Evolutionary conservation across 2,113 vertebrate genomes (phyloP).

Genomic region (Pelecanus crispus): DNA sequence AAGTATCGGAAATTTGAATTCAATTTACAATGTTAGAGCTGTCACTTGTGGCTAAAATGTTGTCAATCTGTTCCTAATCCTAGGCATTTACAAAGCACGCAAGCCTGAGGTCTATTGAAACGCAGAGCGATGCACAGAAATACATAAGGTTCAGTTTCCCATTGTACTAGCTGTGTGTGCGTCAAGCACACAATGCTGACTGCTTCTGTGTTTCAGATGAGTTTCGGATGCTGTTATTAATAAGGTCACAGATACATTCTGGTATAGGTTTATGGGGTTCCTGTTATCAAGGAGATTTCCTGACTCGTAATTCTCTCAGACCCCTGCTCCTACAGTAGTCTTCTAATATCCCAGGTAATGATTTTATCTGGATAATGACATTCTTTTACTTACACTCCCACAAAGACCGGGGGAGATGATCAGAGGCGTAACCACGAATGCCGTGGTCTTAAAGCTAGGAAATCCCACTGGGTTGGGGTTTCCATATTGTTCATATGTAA

Average conservation of each 20-base stretch:
- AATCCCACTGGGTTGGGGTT: not conserved
- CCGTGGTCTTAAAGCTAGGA: not conserved
- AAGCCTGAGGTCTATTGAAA: not conserved
- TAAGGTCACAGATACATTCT: not conserved
- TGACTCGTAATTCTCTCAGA: not conserved
- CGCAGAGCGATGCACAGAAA: not conserved
- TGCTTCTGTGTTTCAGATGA: not conserved
- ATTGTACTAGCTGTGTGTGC: not conserved
- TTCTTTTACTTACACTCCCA: not conserved
- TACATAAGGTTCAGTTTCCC: not conserved
- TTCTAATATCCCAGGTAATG: not conserved
- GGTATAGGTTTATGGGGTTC: not conserved
- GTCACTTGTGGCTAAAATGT: not conserved
- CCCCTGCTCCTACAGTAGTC: not conserved
- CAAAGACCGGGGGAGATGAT: not conserved
- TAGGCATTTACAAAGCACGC: not conserved
- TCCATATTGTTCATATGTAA: not conserved
- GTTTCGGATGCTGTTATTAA: not conserved
- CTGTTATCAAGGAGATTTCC: not conserved
- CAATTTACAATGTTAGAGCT: not conserved
- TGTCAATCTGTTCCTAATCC: not conserved
- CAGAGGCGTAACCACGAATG: accelerated
- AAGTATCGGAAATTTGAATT: not conserved
- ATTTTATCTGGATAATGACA: not conserved
- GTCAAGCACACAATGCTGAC: too few relatives aligned